Conservation (phyloP, 2,113 vertebrate genomes). For the Hippocampus comes region DNA sequence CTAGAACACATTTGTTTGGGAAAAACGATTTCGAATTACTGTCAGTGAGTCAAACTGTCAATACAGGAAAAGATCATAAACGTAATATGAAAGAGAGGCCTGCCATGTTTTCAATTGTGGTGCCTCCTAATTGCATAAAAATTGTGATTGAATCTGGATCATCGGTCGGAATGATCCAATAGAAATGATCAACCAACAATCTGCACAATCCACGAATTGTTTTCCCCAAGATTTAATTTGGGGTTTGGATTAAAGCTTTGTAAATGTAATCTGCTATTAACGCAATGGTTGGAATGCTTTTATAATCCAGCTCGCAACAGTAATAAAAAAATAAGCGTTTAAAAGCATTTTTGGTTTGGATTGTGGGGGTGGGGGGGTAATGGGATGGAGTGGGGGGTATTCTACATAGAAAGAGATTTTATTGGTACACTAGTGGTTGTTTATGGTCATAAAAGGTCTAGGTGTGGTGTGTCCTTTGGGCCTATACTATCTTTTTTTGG, state of each 20-base stretch:
- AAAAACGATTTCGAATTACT: no score
- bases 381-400: not conserved
- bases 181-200: slow-evolving; percentile 11
- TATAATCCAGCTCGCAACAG: slow-evolving; percentile 34
- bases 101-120: not conserved
- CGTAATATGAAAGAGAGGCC: no score
- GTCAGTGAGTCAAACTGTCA: no score
- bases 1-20: no score
- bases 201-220: slow-evolving; percentile 23
- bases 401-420: not conserved
- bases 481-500: not conserved
- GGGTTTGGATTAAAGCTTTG: slow-evolving; percentile 45
- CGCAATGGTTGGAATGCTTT: slow-evolving; percentile 25
- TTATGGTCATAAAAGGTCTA: not conserved
- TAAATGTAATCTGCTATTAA: slow-evolving; percentile 39
- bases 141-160: not conserved
- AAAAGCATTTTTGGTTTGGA: slow-evolving; percentile 24
- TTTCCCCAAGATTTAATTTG: slow-evolving; percentile 21
- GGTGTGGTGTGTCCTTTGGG: not conserved
- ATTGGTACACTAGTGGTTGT: not conserved
- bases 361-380: not conserved
- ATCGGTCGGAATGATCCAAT: not conserved
- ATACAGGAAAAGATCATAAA: no score
- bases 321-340: slow-evolving; percentile 46
- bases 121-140: not conserved